phyloP scores from a whole-genome alignment of 2,888 invertebrate species.

The Drosophila picticornis region DNA sequence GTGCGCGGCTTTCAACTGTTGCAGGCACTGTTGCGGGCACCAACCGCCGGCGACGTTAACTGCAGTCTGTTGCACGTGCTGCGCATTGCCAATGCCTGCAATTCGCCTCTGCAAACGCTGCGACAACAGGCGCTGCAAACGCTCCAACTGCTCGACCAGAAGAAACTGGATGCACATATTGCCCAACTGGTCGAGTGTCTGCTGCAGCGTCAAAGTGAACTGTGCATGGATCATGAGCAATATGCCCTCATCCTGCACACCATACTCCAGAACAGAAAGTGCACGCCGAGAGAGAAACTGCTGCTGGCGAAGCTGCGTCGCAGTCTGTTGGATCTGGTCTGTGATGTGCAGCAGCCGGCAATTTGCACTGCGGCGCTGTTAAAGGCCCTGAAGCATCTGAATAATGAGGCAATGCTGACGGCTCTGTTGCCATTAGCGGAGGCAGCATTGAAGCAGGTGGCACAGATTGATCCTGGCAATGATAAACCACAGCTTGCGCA shows the following conservation, averaged over 20 bases:
- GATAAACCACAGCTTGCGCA: constrained; percentile 52
- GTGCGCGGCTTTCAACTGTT: constrained; percentile 85
- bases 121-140: constrained; percentile 87
- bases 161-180: constrained; percentile 50
- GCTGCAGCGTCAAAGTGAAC: constrained; percentile 86
- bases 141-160: constrained; percentile 77
- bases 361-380: constrained; percentile 67
- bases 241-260: constrained; percentile 88
- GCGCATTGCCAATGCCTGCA: constrained; percentile 86
- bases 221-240: constrained; percentile 89
- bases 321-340: constrained; percentile 57
- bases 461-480: neutral
- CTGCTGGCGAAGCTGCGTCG: constrained; percentile 71
- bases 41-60: constrained; percentile 14
- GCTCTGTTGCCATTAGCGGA: constrained; percentile 70
- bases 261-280: constrained; percentile 84
- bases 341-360: constrained; percentile 56
- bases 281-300: constrained; percentile 54
- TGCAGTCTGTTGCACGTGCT: constrained; percentile 68
- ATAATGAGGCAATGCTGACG: constrained; percentile 63
- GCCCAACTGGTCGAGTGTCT: constrained; percentile 84
- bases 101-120: constrained; percentile 86
- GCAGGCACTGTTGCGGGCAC: constrained; percentile 61
- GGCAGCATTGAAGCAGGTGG: constrained; percentile 51
- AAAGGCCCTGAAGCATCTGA: constrained; percentile 75